These are phyloP conservation scores for Drosophila melanica DNA, from an alignment of 1,140 invertebrate species.

Conservation along the genomic window DNA sequence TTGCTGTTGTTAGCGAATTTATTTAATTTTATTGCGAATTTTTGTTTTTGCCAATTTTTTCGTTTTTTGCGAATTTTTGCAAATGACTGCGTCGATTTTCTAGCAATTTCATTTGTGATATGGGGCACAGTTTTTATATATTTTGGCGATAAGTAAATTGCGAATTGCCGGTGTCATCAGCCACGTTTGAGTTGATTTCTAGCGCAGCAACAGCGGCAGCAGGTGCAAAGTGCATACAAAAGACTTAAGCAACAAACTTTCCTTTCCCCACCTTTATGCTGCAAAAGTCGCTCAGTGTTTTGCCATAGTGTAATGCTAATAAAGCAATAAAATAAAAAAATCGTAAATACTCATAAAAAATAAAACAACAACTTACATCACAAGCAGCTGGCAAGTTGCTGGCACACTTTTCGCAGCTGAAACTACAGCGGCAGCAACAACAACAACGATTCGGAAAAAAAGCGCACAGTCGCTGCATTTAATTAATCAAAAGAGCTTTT, in stretches of 20 bases:
- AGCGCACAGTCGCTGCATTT: conserved; percentile 62
- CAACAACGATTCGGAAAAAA: conserved; percentile 11
- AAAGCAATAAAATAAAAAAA: conserved; percentile 57
- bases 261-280: conserved; percentile 23
- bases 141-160: conserved; percentile 28
- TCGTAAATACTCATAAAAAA: conserved; percentile 56
- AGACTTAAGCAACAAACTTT: conserved; percentile 66
- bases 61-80: conserved; percentile 57
- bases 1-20: conserved; percentile 31
- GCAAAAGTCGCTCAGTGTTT: conserved; percentile 10
- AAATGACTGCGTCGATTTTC: conserved; percentile 57
- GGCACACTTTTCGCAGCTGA: conserved; percentile 67
- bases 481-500: conserved; percentile 78
- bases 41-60: conserved; percentile 52
- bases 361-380: conserved; percentile 63
- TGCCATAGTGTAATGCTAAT: conserved; percentile 46
- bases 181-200: conserved; percentile 65
- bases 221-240: conserved; percentile 71
- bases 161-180: conserved; percentile 41
- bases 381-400: conserved; percentile 42
- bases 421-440: conserved; percentile 26
- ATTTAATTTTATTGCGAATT: conserved; percentile 35
- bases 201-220: conserved; percentile 6
- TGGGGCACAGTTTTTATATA: conserved; percentile 50
- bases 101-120: conserved; percentile 39